Evolutionary conservation across 2,113 vertebrate genomes (phyloP), one percentile per base, ranked within the genome.

Genomic region (Larimichthys crocea): DNA sequence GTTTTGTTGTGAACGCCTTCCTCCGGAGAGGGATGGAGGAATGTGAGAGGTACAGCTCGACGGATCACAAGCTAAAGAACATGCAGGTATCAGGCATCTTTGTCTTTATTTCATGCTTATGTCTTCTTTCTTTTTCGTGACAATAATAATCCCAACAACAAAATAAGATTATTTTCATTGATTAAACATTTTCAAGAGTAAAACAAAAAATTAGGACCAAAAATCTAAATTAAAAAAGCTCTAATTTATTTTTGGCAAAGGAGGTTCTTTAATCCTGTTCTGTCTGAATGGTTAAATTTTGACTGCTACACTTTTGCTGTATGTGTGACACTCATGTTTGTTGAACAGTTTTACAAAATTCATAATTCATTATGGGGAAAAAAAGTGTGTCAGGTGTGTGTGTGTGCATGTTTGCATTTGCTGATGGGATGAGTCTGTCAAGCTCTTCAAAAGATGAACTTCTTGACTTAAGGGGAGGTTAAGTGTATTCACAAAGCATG

Each of bases 1-100:
- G 95, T 91, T 96, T 94, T 93, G 95, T 95, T 19, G 94, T 95
- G 87, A 95, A 94, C 69, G 94, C 94, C 15, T 95, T 95, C 88
- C 92, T 94, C 72, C 90, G 93, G 72, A 93, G 92, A 94, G 94
- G 94, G 85, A 92, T 92, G 90, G 95, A 94, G 84, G 95, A 94
- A 81, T 90, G 91, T 61, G 95, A 95, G 81, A 74, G 93, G 57
- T 93, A 94, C 86, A 84, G 82, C 88, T 49, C 91, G 35, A 61
- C 90, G 16, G 94, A 95, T 16, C 89, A 89, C 83, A 94, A 93
- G 86, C 77, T 89, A 60, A 93, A 94, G 83, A 92, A 82, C 85
- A 90, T 90, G 79, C 94, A 95, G 95, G 95, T 96, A 94, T 63
- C 24, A 40, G 50, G 12, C 50, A 15, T 22, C 9, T 10, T n/a